Percentiles rank a stretch among this genome's conserved stretches.
phyloP scores from a whole-genome alignment of 2,888 invertebrate species.

The Bhutanitis thaidina region DNA sequence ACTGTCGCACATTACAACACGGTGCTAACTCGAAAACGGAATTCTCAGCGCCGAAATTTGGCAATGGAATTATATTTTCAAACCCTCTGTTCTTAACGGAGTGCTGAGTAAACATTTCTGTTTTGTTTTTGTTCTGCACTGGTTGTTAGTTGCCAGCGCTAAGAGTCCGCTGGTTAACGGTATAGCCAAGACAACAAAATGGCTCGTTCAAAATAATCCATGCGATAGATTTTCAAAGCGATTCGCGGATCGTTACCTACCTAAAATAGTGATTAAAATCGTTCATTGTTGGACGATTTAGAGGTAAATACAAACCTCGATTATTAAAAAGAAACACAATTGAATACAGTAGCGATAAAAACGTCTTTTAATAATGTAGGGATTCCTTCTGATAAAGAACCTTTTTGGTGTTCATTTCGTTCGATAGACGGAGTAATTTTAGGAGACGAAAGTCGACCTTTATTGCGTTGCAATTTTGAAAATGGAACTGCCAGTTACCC shows the following conservation, averaged over 20 bases:
- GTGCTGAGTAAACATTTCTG: conserved; percentile 42
- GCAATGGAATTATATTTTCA: conserved; percentile 37
- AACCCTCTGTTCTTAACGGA: conserved; percentile 30
- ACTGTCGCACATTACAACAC: conserved; percentile 18
- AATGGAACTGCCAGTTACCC: conserved; percentile 47
- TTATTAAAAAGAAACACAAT: background rate
- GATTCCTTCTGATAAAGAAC: background rate
- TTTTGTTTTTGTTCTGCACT: conserved; percentile 52
- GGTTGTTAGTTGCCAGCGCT: conserved; percentile 43
- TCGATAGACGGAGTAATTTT: conserved; percentile 14
- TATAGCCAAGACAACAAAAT: conserved; percentile 42
- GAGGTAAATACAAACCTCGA: background rate
- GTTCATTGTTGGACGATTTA: background rate
- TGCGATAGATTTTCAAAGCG: background rate
- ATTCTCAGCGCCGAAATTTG: conserved; percentile 25
- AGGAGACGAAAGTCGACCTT: conserved; percentile 30
- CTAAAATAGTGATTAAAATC: background rate
- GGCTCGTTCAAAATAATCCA: background rate
- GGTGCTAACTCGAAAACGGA: conserved; percentile 17
- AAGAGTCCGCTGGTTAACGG: conserved; percentile 44
- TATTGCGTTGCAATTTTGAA: conserved; percentile 59
- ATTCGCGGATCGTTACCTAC: background rate
- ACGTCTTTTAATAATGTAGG: background rate
- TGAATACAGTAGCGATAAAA: background rate
- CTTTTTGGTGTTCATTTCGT: background rate